Conservation (phyloP, 2,797 vertebrate genomes). For the Phyllotis vaccarum region DNA sequence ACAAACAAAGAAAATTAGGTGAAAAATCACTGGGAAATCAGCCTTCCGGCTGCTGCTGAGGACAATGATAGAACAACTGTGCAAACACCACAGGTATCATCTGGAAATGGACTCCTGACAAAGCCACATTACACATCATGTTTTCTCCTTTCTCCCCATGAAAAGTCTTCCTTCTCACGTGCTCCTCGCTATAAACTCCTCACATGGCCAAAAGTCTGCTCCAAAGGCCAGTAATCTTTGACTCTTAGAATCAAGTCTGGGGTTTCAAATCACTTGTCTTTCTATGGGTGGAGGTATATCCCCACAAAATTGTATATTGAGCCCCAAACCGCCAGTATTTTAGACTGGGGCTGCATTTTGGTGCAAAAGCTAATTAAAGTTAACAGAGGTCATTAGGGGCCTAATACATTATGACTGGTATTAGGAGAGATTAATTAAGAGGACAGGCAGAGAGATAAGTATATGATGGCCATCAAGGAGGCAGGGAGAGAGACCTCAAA, state of each 20-base stretch:
- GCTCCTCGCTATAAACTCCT: constrained; percentile 57
- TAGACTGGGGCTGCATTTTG: constrained; percentile 9
- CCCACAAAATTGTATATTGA: not conserved
- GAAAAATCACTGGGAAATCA: constrained; percentile 79
- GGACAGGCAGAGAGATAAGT: not conserved
- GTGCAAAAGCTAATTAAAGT: not conserved
- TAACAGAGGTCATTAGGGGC: not conserved
- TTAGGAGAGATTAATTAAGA: constrained; percentile 17
- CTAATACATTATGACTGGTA: not conserved
- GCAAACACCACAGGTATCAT: constrained; percentile 71
- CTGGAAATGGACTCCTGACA: constrained; percentile 61
- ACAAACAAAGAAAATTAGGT: constrained; percentile 74
- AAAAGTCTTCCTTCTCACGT: constrained; percentile 38
- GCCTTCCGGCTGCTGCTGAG: constrained; percentile 64
- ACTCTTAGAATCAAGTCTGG: constrained; percentile 6
- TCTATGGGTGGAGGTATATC: not conserved
- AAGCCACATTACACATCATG: constrained; percentile 54
- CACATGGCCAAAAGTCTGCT: constrained; percentile 47
- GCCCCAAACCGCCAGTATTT: not conserved
- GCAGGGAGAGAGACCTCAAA: not conserved
- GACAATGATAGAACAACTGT: constrained; percentile 68
- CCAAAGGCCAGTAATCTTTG: constrained; percentile 50
- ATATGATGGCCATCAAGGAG: not conserved
- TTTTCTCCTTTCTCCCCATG: constrained; percentile 6
- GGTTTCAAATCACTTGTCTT: constrained; percentile 1